These are phyloP conservation scores for Orthosia incerta DNA, from an alignment of 2,888 invertebrate genomes.

Conservation along the genomic window DNA sequence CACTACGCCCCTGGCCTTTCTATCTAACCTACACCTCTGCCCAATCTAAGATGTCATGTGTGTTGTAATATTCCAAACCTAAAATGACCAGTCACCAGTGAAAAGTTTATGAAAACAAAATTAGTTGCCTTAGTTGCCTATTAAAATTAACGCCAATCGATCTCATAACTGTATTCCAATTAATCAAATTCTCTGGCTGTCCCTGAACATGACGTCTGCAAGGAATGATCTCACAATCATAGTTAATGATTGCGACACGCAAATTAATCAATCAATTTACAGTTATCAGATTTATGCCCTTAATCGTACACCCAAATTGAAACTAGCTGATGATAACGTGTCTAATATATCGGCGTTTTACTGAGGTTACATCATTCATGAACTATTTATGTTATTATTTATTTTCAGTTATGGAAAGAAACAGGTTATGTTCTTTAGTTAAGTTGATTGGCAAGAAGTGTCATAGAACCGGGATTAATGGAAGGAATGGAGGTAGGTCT, in stretches of 20 bases:
- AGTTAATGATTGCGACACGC: conserved; percentile 31
- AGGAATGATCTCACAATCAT: conserved; percentile 27
- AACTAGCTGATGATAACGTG: conserved; percentile 14
- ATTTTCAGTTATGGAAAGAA: not conserved
- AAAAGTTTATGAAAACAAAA: too few relatives aligned
- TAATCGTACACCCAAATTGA: conserved; percentile 16
- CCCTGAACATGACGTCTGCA: conserved; percentile 13
- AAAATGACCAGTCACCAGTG: too few relatives aligned
- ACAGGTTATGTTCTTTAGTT: too few relatives aligned
- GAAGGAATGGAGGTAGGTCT: too few relatives aligned
- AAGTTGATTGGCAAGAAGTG: too few relatives aligned
- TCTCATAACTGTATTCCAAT: conserved; percentile 11
- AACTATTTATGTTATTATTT: not conserved
- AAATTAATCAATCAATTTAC: conserved; percentile 41
- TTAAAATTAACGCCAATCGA: not conserved
- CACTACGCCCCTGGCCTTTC: too few relatives aligned
- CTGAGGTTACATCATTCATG: conserved; percentile 19
- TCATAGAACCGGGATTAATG: too few relatives aligned
- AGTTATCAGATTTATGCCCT: conserved; percentile 18
- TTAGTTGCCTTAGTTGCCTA: not conserved
- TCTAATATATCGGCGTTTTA: conserved; percentile 6
- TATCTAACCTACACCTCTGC: not conserved
- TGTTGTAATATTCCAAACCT: too few relatives aligned
- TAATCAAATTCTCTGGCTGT: conserved; percentile 23
- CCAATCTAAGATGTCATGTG: not conserved